Base-by-base conservation (phyloP, 37 sponge, comb jelly and placozoan genomes). In the Amphimedon queenslandica region DNA sequence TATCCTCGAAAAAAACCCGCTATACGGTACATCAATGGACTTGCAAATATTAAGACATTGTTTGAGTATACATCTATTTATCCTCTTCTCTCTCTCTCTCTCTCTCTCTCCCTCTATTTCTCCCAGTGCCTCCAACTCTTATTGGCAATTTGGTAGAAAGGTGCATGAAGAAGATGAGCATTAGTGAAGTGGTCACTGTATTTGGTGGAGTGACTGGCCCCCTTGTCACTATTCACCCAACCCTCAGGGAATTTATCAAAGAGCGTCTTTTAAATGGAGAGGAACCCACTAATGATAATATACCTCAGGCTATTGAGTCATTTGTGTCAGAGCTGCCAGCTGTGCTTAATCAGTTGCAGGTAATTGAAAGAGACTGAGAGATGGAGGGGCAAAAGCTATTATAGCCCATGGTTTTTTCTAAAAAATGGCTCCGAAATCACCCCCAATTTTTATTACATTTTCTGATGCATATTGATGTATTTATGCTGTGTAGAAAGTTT, bases 191-290 rank as follows among this genome's bases (percentile, higher is more conserved):
- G 4, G 40, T 38, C 39, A 66, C 37, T 24, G 35, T 33, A 0
- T 43, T n/a, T 3, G 31, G 69, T 64, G 78, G 78, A 16, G 24
- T 11, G 30, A 4, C 42, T 5, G 78, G 64, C 1, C 74, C 78
- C 4, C 28, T 77, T 29, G 28, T 58, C 71, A 32, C 43, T 1
- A 36, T 77, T n/a, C 84, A 84, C 39, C 57, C 66, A 0, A n/a
- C 55, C 28, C 67, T 84, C 23, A 28, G 31, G 33, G 32, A 74
- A 1, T 86, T 86, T 42, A 1, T 86, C 20, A 25, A 61, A 36
- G 80, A 75, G 18, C 40, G 56, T 38, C 33, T 79, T 35, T 69
- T 79, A 25, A 37, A 70, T 41, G 86, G 86, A 18, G 73, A n/a
- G 35, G 58, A 66, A 37, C 78, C 84, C 4, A 77, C 72, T 18